A percentile compares a stretch with the other conserved stretches of the same genome.
These are phyloP conservation scores for Anticlea derivata DNA, from an alignment of 2,888 invertebrate species.

Conservation along the genomic window DNA sequence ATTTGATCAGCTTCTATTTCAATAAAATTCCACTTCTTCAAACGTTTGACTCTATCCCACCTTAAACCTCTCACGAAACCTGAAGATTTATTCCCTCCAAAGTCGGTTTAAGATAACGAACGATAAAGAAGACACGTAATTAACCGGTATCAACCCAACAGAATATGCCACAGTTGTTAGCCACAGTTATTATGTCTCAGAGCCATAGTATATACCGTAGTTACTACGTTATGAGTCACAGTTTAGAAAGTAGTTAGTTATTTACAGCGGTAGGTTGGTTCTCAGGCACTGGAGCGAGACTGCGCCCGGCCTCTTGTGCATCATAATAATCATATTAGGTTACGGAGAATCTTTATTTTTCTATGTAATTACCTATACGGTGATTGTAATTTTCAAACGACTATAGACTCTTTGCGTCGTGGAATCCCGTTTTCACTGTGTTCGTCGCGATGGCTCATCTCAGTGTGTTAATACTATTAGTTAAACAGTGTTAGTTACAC, in stretches of 20 bases:
- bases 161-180: slow-evolving; percentile 1
- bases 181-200: not conserved
- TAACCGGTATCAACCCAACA: slow-evolving; percentile 26
- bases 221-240: not conserved
- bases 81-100: slow-evolving; percentile 13
- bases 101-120: slow-evolving; percentile 23
- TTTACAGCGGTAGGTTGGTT: slow-evolving; percentile 52
- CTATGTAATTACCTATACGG: no score
- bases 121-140: slow-evolving; percentile 39
- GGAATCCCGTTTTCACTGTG: no score
- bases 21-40: no score
- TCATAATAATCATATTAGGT: slow-evolving; percentile 11
- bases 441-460: not conserved
- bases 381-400: no score
- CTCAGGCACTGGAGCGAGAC: slow-evolving; percentile 68
- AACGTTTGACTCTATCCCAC: slow-evolving; percentile 1
- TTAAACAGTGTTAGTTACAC: no score
- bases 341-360: not conserved
- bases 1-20: no score
- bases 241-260: no score
- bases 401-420: no score
- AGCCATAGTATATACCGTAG: not conserved
- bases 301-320: slow-evolving; percentile 35
- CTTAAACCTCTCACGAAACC: not conserved
- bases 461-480: no score